A percentile compares a stretch with the other conserved stretches of the same genome.
phyloP scores from a whole-genome alignment of 1,140 invertebrate genomes.

The Lucilia sericata region DNA sequence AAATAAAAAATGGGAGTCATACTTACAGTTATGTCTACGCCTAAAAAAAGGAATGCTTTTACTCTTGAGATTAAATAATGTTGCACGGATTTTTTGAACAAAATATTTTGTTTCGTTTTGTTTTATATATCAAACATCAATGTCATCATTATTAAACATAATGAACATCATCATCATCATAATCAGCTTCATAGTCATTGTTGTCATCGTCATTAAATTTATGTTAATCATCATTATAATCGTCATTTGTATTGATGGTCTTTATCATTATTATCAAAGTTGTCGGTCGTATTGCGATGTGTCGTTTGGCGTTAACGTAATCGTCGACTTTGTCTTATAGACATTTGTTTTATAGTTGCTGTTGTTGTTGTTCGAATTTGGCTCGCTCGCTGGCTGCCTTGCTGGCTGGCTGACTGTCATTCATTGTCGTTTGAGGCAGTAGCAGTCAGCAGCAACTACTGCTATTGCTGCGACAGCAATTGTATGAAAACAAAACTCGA shows the following conservation, averaged over 20 bases:
- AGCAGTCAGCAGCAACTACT: background rate
- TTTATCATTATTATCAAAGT: constrained; percentile 7
- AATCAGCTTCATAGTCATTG: background rate
- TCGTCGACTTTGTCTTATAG: constrained; percentile 34
- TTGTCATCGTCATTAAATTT: constrained; percentile 35
- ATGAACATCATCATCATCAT: background rate
- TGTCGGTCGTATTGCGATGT: constrained; percentile 27
- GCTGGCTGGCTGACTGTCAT: background rate
- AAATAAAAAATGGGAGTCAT: no score
- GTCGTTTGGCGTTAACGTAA: background rate
- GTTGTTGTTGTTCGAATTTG: background rate
- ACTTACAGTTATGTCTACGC: no score
- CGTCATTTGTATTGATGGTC: constrained; percentile 1
- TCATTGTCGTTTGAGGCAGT: background rate
- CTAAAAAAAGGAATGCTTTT: no score
- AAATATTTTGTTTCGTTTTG: background rate
- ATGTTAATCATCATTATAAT: background rate
- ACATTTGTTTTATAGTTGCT: constrained; percentile 1
- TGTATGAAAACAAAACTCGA: background rate
- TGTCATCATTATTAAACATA: constrained; percentile 18
- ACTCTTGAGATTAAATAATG: no score
- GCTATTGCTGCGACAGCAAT: background rate
- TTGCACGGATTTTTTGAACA: no score
- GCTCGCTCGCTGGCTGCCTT: background rate
- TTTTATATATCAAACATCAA: background rate